These are phyloP conservation scores for Acropora tenuis DNA, from an alignment of 64 coral and sea anemone genomes.

Conservation along the genomic window DNA sequence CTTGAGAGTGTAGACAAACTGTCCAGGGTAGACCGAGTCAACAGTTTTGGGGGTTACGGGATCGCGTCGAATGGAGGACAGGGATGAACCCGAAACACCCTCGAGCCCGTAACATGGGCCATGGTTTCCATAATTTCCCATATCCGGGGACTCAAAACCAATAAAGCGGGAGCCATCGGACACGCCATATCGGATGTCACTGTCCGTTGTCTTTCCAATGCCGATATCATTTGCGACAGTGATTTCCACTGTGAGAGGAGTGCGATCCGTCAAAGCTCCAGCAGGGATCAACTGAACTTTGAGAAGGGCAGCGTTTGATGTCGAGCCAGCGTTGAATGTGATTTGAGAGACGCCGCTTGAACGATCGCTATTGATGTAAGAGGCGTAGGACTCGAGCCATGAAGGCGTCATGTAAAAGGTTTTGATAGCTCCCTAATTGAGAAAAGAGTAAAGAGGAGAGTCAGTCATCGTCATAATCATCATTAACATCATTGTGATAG, in stretches of 20 bases:
- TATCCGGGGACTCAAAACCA: background rate
- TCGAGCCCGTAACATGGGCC: conserved; percentile 11
- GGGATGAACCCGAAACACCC: background rate
- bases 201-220: conserved; percentile 34
- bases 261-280: conserved; percentile 9
- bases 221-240: conserved; percentile 29
- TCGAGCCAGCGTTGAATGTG: conserved; percentile 26
- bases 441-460: background rate
- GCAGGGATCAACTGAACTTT: background rate
- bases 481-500: too few relatives aligned
- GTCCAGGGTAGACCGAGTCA: conserved; percentile 28
- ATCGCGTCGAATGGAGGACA: background rate
- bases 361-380: background rate
- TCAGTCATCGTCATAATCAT: too few relatives aligned
- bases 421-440: background rate
- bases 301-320: background rate
- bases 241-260: conserved; percentile 34
- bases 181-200: conserved; percentile 46
- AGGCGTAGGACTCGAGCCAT: conserved; percentile 4
- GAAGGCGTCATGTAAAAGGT: background rate
- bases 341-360: background rate
- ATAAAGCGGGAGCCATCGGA: conserved; percentile 34
- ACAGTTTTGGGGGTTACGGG: background rate
- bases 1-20: conserved; percentile 44
- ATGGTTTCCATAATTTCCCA: background rate